Evolutionary conservation across 2,888 invertebrate species (phyloP).

Genomic region (Silvanus unidentatus): DNA sequence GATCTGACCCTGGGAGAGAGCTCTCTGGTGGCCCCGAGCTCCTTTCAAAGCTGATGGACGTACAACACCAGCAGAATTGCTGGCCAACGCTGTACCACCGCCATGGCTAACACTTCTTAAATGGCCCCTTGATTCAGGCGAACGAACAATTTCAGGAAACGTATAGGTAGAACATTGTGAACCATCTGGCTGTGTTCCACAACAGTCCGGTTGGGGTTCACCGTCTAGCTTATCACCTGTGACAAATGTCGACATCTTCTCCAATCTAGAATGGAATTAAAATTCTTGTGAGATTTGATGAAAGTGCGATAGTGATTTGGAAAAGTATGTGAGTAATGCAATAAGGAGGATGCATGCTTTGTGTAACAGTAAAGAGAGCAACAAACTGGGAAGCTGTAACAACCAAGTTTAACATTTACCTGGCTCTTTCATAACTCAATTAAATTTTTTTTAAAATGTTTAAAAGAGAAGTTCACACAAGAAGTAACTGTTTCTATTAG

Average conservation of each 20-base stretch:
- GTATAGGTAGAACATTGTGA: constrained; percentile 42
- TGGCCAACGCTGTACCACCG: constrained; percentile 53
- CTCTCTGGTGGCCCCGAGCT: constrained; percentile 53
- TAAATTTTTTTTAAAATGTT: too few relatives aligned
- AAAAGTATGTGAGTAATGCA: not conserved
- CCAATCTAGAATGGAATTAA: constrained; percentile 60
- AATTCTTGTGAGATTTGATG: too few relatives aligned
- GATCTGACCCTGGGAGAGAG: constrained; percentile 83
- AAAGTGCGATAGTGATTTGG: not conserved
- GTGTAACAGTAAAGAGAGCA: constrained; percentile 1
- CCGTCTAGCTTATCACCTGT: constrained; percentile 52
- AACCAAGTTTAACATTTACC: too few relatives aligned
- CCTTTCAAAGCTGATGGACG: constrained; percentile 70
- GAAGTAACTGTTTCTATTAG: too few relatives aligned
- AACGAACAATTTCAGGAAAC: constrained; percentile 39
- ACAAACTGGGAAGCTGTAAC: not conserved
- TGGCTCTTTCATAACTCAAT: too few relatives aligned
- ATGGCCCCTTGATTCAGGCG: constrained; percentile 52
- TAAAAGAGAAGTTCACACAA: too few relatives aligned
- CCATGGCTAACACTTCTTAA: constrained; percentile 82
- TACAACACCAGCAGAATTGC: constrained; percentile 37
- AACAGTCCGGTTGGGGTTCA: constrained; percentile 19
- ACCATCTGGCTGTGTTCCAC: constrained; percentile 13
- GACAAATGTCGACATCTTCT: constrained; percentile 64
- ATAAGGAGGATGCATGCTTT: not conserved